Conservation (phyloP, 2,888 invertebrate genomes). For the Ditylenchus weischeri region DNA sequence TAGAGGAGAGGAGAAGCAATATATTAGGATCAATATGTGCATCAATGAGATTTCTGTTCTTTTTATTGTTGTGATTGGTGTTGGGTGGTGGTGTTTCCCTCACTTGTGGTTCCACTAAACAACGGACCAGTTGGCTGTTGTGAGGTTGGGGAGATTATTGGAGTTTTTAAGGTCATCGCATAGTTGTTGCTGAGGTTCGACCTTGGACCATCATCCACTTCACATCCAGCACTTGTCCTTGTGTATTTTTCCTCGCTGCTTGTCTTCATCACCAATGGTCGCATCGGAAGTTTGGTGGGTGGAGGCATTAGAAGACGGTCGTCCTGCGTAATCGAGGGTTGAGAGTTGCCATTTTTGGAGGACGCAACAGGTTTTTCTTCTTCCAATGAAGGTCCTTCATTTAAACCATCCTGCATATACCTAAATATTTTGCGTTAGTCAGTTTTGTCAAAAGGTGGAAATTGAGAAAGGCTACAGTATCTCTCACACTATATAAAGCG, state of each 20-base stretch:
- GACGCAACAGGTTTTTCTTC: not conserved
- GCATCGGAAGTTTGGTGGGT: constrained; percentile 10
- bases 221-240: no score
- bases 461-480: no score
- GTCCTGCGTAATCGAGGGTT: constrained; percentile 7
- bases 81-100: not conserved
- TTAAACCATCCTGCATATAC: not conserved
- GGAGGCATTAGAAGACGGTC: constrained; percentile 32
- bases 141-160: no score
- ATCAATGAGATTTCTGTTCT: constrained; percentile 7
- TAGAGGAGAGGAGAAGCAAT: not conserved
- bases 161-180: no score
- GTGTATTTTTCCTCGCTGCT: no score
- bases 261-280: no score
- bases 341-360: constrained; percentile 1
- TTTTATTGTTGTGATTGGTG: constrained; percentile 15
- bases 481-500: no score
- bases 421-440: constrained; percentile 1
- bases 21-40: not conserved
- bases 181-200: not conserved
- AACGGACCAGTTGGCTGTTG: no score
- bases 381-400: not conserved
- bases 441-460: no score
- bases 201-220: no score
- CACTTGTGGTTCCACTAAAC: no score